These are phyloP conservation scores for Theropithecus gelada DNA, from an alignment of 2,113 vertebrate species.

Conservation along the genomic window DNA sequence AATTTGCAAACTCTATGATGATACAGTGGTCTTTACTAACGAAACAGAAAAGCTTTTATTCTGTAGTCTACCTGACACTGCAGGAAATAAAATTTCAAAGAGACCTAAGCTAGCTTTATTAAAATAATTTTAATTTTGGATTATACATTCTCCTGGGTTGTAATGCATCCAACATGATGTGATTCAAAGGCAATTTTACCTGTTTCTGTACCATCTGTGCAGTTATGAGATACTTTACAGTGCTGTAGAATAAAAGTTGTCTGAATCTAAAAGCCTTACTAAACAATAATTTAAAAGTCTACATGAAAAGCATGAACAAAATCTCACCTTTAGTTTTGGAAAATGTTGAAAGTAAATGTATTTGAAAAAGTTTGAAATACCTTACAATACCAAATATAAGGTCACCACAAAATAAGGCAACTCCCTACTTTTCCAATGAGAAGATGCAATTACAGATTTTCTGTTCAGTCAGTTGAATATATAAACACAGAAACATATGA, in stretches of 20 bases:
- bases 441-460: neutral
- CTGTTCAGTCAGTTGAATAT: neutral
- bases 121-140: slow-evolving; percentile 69
- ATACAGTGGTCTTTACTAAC: slow-evolving; percentile 55
- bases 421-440: neutral
- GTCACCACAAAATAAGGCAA: neutral
- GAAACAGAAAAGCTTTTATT: slow-evolving; percentile 78
- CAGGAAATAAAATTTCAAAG: slow-evolving; percentile 76
- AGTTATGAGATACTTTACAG: slow-evolving; percentile 53
- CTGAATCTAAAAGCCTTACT: slow-evolving; percentile 42
- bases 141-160: slow-evolving; percentile 54
- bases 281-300: slow-evolving; percentile 48
- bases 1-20: slow-evolving; percentile 70
- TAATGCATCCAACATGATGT: slow-evolving; percentile 63
- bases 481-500: neutral
- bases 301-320: slow-evolving; percentile 9
- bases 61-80: slow-evolving; percentile 68
- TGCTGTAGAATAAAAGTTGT: neutral
- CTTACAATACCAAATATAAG: neutral
- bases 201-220: slow-evolving; percentile 63
- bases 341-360: slow-evolving; percentile 44
- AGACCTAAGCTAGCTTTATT: slow-evolving; percentile 60
- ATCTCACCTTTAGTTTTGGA: neutral
- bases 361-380: neutral
- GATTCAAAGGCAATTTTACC: slow-evolving; percentile 68